These are phyloP conservation scores for Polypedilum vanderplanki DNA, from an alignment of 1,140 invertebrate species.

Conservation along the genomic window DNA sequence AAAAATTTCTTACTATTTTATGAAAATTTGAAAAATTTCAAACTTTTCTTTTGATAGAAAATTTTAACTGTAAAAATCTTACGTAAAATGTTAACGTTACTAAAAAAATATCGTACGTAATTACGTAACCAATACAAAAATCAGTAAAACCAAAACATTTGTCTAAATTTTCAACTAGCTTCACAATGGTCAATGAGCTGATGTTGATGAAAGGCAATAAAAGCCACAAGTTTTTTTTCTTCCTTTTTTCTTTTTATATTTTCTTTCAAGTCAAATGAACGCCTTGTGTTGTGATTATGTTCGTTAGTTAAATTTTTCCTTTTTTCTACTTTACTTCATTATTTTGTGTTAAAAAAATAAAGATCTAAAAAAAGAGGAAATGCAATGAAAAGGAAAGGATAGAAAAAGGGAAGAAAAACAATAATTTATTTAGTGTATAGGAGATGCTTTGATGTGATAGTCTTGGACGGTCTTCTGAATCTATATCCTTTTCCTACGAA, in stretches of 20 bases:
- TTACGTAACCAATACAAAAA: too few species aligned
- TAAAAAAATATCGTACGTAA: too few species aligned
- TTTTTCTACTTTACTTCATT: not conserved
- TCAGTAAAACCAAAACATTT: too few species aligned
- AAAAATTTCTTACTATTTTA: too few species aligned
- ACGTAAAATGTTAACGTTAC: too few species aligned
- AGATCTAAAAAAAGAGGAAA: not conserved
- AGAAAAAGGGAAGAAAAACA: not conserved
- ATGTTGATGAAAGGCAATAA: conserved; percentile 1
- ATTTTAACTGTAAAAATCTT: too few species aligned
- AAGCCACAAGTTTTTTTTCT: conserved; percentile 10
- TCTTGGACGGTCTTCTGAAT: not conserved
- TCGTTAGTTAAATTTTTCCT: not conserved
- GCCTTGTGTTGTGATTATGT: not conserved
- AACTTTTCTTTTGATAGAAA: too few species aligned
- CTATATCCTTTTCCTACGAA: not conserved
- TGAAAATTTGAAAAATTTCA: too few species aligned
- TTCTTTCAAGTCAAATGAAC: not conserved
- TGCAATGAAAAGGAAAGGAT: conserved; percentile 11
- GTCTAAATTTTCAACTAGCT: too few species aligned
- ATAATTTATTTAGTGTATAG: not conserved
- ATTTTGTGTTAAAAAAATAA: not conserved
- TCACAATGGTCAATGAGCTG: too few species aligned
- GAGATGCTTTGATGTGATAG: not conserved
- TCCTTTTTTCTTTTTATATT: not conserved